Conservation (phyloP, 2,888 invertebrate genomes). For the Hirtodrosophila alboralis region DNA sequence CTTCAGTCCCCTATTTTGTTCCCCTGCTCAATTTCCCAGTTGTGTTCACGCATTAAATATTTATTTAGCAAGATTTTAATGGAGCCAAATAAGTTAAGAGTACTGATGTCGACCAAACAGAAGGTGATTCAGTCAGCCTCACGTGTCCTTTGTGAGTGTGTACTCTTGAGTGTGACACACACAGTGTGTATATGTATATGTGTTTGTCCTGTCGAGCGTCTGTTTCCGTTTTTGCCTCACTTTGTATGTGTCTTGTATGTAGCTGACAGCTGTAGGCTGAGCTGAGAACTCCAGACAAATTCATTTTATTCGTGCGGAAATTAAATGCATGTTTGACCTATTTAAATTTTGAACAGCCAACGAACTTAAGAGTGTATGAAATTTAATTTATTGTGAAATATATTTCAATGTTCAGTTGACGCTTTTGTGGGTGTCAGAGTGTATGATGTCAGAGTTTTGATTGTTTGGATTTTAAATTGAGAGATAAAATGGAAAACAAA, state of each 20-base stretch:
- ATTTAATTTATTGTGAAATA: constrained; percentile 67
- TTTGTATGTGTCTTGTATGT: constrained; percentile 36
- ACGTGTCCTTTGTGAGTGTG: constrained; percentile 48
- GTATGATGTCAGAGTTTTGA: constrained; percentile 19
- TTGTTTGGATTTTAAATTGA: constrained; percentile 11
- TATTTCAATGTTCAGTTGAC: constrained; percentile 44
- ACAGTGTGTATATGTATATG: constrained; percentile 4
- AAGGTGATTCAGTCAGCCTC: constrained; percentile 41
- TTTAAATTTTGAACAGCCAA: constrained; percentile 56
- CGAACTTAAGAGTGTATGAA: constrained; percentile 35
- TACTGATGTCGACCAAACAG: constrained; percentile 41
- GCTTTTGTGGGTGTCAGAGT: constrained; percentile 2
- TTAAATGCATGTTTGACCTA: constrained; percentile 79
- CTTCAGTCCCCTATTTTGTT: constrained; percentile 3
- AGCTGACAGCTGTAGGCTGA: constrained; percentile 59
- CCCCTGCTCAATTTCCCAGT: constrained; percentile 46
- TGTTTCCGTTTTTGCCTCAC: constrained; percentile 23
- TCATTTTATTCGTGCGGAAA: constrained; percentile 74
- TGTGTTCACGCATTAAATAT: constrained; percentile 79
- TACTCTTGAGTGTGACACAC: constrained; percentile 8
- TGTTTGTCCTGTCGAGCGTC: constrained; percentile 8
- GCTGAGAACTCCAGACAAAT: constrained; percentile 57
- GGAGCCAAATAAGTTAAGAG: constrained; percentile 75
- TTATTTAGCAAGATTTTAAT: constrained; percentile 79
- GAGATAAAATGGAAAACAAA: too few relatives aligned